Percentiles rank a stretch among this genome's conserved stretches.
Evolutionary conservation across 2,113 vertebrate genomes (phyloP).

Genomic region (Octodon degus): DNA sequence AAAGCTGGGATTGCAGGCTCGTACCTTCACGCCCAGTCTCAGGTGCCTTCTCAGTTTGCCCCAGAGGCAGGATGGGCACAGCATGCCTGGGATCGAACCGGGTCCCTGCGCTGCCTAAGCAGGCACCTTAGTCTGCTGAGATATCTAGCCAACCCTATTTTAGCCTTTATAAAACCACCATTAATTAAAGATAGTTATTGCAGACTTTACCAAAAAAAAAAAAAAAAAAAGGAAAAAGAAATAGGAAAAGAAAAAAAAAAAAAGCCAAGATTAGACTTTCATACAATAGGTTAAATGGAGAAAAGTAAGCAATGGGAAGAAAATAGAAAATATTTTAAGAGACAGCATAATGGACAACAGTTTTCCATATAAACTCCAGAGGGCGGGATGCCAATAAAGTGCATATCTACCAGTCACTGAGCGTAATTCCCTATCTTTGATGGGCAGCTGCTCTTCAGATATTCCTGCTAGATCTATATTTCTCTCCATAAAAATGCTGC

Average conservation of each 20-base stretch:
- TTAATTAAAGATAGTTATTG: conserved; percentile 59
- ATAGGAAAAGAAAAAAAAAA: background rate
- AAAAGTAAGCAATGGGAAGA: conserved; percentile 71
- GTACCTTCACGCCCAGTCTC: no score
- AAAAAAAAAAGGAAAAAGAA: background rate
- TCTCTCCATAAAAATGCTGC: conserved; percentile 73
- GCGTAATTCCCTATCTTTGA: conserved; percentile 76
- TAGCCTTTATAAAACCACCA: conserved; percentile 70
- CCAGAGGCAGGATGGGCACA: no score
- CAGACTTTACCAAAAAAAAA: background rate
- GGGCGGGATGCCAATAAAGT: conserved; percentile 72
- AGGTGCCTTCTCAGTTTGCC: no score
- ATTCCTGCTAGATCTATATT: conserved; percentile 61
- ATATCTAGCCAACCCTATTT: background rate
- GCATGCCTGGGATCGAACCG: no score
- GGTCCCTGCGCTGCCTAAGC: no score
- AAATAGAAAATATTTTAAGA: conserved; percentile 78
- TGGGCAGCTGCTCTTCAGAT: conserved; percentile 63
- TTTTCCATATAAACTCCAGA: conserved; percentile 75
- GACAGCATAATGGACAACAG: conserved; percentile 61
- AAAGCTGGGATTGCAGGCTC: no score
- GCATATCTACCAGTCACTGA: conserved; percentile 57
- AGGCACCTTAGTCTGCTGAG: no score
- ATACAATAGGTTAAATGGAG: conserved; percentile 50
- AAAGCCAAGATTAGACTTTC: conserved; percentile 18